Conservation (phyloP, 64 coral and sea anemone genomes). For the Acropora yongei region DNA sequence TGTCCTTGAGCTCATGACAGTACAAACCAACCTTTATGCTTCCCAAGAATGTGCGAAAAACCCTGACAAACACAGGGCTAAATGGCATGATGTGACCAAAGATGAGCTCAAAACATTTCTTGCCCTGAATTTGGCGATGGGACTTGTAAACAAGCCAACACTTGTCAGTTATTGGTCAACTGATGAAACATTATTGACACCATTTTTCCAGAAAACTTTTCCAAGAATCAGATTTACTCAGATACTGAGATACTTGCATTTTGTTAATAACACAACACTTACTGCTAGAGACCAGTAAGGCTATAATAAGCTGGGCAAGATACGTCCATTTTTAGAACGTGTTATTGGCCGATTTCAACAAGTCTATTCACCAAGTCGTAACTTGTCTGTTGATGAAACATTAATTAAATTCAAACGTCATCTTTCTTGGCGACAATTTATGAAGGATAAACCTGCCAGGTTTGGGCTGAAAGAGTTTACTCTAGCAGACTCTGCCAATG, state of each 20-base stretch:
- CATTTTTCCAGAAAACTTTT: slow-evolving; percentile 35
- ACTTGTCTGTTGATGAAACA: slow-evolving; percentile 53
- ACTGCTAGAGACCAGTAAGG: neutral
- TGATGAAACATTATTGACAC: slow-evolving; percentile 14
- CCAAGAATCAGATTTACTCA: slow-evolving; percentile 23
- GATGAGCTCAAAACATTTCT: slow-evolving; percentile 35
- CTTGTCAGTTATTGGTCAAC: slow-evolving; percentile 12
- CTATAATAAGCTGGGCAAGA: slow-evolving; percentile 34
- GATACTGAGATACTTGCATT: slow-evolving; percentile 33
- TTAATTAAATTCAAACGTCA: slow-evolving; percentile 41
- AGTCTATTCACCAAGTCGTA: slow-evolving; percentile 20
- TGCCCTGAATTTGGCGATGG: slow-evolving; percentile 41
- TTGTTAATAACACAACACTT: slow-evolving; percentile 44
- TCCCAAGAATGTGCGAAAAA: slow-evolving; percentile 38
- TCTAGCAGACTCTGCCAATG: slow-evolving; percentile 40
- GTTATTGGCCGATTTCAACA: slow-evolving; percentile 18
- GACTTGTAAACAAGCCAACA: slow-evolving; percentile 43
- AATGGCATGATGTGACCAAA: slow-evolving; percentile 22
- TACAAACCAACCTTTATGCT: slow-evolving; percentile 45
- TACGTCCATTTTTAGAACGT: slow-evolving; percentile 26
- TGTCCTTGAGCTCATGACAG: slow-evolving; percentile 39
- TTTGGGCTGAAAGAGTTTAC: slow-evolving; percentile 35
- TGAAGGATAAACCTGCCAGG: slow-evolving; percentile 49
- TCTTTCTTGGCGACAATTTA: slow-evolving; percentile 57
- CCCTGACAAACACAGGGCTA: slow-evolving; percentile 19